Evolutionary conservation across 2,113 vertebrate species (phyloP).

Genomic region (Plecturocebus donacophilus): DNA sequence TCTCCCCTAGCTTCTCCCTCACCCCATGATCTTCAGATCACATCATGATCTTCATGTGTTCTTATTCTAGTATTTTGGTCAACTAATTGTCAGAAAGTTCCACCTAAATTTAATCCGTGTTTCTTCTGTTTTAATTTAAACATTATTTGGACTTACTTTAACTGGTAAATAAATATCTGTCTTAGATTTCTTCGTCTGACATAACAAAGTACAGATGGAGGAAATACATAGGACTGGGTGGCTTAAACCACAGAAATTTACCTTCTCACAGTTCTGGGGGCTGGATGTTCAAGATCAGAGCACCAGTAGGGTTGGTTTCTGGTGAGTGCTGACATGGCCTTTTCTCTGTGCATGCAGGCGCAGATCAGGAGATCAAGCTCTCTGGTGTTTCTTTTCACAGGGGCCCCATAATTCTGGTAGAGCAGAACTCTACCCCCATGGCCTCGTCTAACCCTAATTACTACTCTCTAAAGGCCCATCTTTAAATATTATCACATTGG

Average conservation of each 20-base stretch:
- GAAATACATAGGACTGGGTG: accelerated
- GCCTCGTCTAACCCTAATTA: neutral
- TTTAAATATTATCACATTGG: neutral
- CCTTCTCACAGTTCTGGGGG: neutral
- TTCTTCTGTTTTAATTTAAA: neutral
- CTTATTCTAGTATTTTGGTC: neutral
- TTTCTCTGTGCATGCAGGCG: too few relatives aligned
- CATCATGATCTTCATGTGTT: neutral
- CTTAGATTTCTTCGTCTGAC: neutral
- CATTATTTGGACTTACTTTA: neutral
- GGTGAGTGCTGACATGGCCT: neutral
- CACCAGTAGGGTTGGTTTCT: neutral
- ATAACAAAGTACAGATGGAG: neutral
- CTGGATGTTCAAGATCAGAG: neutral
- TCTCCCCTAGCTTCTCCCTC: accelerated
- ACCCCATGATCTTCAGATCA: neutral
- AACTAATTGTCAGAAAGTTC: neutral
- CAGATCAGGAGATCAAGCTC: neutral
- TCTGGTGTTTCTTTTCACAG: neutral
- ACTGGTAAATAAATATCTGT: neutral
- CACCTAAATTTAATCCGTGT: neutral
- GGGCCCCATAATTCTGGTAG: neutral
- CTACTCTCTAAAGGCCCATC: neutral
- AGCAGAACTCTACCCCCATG: too few relatives aligned
- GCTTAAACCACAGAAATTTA: neutral